A percentile compares a stretch with the other conserved stretches of the same genome.
These are phyloP conservation scores for Montipora cactus DNA, from an alignment of 64 coral and sea anemone genomes.

Conservation along the genomic window DNA sequence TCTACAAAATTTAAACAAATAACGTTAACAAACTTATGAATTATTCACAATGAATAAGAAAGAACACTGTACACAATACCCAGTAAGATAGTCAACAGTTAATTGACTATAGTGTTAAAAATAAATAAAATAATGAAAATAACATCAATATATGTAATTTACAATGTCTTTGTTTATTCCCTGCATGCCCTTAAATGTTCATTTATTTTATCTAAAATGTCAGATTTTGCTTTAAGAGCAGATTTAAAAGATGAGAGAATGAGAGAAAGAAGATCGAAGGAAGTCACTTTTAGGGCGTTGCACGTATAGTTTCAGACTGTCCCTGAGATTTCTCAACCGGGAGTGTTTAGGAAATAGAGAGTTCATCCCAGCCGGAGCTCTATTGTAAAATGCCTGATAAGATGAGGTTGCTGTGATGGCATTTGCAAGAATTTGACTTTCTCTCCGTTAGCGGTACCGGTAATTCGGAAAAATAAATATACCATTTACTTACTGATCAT, in stretches of 20 bases:
- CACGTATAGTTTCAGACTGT: background rate
- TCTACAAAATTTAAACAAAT: background rate
- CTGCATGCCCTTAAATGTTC: background rate
- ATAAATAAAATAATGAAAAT: background rate
- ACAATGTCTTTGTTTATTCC: background rate
- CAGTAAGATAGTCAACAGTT: too few species aligned
- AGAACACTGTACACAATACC: background rate
- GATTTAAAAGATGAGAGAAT: background rate
- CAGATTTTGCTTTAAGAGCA: background rate
- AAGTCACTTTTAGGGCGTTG: background rate
- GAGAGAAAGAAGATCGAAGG: background rate
- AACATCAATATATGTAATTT: background rate
- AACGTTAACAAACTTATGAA: background rate
- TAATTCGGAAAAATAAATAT: too few species aligned
- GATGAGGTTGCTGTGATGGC: background rate
- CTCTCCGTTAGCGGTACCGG: too few species aligned
- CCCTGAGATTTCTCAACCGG: background rate
- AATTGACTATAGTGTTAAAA: too few species aligned
- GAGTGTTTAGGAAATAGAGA: constrained; percentile 9
- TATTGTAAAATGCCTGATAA: background rate
- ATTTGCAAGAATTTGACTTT: too few species aligned
- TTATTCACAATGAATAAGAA: background rate
- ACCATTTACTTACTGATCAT: too few species aligned
- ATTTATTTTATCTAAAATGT: background rate
- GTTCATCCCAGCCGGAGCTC: background rate